A percentile compares a stretch with the other conserved stretches of the same genome.
These are phyloP conservation scores for Macquaria australasica DNA, from an alignment of 2,113 vertebrate species.

Conservation along the genomic window DNA sequence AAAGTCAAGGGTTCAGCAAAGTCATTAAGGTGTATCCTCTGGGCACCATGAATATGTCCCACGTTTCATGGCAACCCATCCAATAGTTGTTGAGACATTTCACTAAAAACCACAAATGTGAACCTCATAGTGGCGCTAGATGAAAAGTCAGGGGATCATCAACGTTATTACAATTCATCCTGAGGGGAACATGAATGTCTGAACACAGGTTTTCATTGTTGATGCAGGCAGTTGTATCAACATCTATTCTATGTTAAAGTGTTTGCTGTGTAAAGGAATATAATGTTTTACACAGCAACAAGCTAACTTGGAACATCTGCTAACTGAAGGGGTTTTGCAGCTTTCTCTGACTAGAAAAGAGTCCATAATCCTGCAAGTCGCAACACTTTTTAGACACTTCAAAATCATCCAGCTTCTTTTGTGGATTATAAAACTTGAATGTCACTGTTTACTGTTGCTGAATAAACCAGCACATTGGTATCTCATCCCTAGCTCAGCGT, in stretches of 20 bases:
- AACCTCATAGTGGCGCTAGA: no score
- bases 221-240: background rate
- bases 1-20: background rate
- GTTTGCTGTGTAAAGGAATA: background rate
- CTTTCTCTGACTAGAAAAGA: background rate
- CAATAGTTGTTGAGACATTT: background rate
- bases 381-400: background rate
- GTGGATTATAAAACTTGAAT: background rate
- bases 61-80: background rate
- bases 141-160: no score
- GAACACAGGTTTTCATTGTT: background rate
- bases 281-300: background rate
- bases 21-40: background rate
- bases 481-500: background rate
- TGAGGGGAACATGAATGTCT: no score
- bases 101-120: background rate
- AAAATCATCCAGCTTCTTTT: background rate
- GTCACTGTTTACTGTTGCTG: background rate
- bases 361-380: background rate
- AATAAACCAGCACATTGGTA: slow-evolving; percentile 15
- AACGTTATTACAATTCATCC: no score
- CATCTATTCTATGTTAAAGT: background rate
- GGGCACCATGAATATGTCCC: background rate
- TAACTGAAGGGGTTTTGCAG: background rate
- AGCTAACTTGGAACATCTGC: slow-evolving; percentile 1